Evolutionary conservation across 2,797 vertebrate genomes (phyloP).

Genomic region (Argentina silus): DNA sequence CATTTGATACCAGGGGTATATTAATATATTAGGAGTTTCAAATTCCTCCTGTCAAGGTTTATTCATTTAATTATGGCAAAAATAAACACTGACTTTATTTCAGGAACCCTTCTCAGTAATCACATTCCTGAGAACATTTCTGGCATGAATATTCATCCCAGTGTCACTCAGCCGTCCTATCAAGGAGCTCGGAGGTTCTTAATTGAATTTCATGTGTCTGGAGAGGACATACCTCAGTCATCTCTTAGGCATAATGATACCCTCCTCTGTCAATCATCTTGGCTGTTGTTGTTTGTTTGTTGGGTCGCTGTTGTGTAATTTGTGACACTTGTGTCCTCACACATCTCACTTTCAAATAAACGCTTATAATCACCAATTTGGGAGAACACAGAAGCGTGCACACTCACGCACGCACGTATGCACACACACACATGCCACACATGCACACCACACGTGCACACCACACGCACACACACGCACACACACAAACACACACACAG

Average conservation of each 20-base stretch:
- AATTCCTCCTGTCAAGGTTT: not conserved
- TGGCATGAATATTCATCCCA: not conserved
- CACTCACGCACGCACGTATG: not conserved
- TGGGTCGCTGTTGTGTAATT: not conserved
- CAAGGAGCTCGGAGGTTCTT: not conserved
- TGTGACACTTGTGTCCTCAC: not conserved
- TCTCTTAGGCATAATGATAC: not conserved
- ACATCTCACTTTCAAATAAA: not conserved
- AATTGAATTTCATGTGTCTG: not conserved
- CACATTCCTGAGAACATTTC: not conserved
- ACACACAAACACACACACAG: too few relatives aligned
- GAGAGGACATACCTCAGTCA: not conserved
- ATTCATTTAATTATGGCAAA: not conserved
- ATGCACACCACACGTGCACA: not conserved
- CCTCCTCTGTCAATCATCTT: constrained; percentile 5
- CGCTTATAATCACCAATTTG: not conserved
- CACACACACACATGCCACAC: not conserved
- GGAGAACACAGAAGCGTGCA: not conserved
- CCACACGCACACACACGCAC: too few relatives aligned
- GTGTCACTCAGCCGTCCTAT: not conserved
- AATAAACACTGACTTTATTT: not conserved
- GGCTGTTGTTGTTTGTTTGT: not conserved
- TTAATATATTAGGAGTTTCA: not conserved
- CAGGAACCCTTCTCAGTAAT: not conserved
- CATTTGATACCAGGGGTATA: not conserved